Evolutionary conservation across 2,113 vertebrate species (phyloP), one percentile per base, ranked within the genome.

Genomic region (Girardinichthys multiradiatus): DNA sequence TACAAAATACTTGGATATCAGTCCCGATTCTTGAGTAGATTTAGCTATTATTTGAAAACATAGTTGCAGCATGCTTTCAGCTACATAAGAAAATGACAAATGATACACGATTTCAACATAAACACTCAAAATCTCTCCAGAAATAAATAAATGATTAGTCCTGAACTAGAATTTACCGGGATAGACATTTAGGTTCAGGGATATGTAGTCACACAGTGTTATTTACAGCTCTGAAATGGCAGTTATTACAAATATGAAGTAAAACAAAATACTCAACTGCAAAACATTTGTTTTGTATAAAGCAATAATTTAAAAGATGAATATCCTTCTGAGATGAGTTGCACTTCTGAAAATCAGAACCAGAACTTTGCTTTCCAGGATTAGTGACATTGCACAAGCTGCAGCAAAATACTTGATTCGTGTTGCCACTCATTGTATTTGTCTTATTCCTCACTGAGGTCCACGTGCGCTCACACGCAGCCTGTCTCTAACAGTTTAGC

Each of bases 401-500:
- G 19, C 28, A 21, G 27, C 33, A 19, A 70, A 70, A 31, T 71
- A 27, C 65, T 76, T 26, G 17, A 39, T 37, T 28, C 8, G 48
- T 42, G 17, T 62, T 51, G 42, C 57, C 54, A 48, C 37, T 73
- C 24, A 19, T 30, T 57, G 45, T 60, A 48, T 67, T 60, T 76
- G 35, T 42, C 33, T 61, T 29, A 10, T 11, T 58, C 66, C 13
- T 72, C 60, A 57, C 19, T 21, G 24, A 45, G 33, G 31, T 70
- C 57, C 8, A 17, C 15, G 33, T 13, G 28, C 4, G 1, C 5
- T 94, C 81, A 94, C 37, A 89, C 87, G 54, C 93, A 93, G 76
- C 91, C 93, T 2, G 85, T 92, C 67, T 92, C 86, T 70, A 98
- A 95, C 27, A 98, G 92, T 81, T 94, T 92, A 74, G 93, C 89